Evolutionary conservation across 2,888 invertebrate species (phyloP).

Genomic region (Aphodius granarius): DNA sequence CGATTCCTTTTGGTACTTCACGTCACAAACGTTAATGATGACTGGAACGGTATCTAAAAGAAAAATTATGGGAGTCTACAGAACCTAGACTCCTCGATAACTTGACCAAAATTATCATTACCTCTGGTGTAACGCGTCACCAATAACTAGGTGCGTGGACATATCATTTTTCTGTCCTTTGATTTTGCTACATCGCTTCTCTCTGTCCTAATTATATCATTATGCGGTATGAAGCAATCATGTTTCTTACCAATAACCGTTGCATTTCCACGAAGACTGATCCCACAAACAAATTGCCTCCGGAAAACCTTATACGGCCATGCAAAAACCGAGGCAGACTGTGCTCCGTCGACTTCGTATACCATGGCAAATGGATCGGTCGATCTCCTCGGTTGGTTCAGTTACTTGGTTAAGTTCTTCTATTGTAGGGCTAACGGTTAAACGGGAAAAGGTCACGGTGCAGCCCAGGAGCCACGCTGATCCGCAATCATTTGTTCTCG

Average conservation of each 20-base stretch:
- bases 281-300: neutral
- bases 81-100: too few relatives aligned
- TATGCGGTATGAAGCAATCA: too few relatives aligned
- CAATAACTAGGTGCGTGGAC: too few relatives aligned
- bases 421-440: neutral
- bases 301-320: neutral
- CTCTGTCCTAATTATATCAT: too few relatives aligned
- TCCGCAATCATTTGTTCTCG: conserved; percentile 33
- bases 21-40: neutral
- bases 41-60: neutral
- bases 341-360: neutral
- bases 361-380: neutral
- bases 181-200: too few relatives aligned
- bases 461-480: conserved; percentile 28
- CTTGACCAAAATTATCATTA: too few relatives aligned
- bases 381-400: neutral
- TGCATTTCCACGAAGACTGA: neutral
- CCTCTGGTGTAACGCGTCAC: too few relatives aligned
- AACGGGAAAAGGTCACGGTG: conserved; percentile 16
- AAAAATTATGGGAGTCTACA: too few relatives aligned
- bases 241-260: neutral
- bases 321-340: neutral
- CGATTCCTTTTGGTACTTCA: neutral
- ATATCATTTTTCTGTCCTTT: too few relatives aligned
- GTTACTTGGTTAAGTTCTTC: neutral